Conservation (phyloP, 2,797 vertebrate genomes). For the Salarias fasciatus region DNA sequence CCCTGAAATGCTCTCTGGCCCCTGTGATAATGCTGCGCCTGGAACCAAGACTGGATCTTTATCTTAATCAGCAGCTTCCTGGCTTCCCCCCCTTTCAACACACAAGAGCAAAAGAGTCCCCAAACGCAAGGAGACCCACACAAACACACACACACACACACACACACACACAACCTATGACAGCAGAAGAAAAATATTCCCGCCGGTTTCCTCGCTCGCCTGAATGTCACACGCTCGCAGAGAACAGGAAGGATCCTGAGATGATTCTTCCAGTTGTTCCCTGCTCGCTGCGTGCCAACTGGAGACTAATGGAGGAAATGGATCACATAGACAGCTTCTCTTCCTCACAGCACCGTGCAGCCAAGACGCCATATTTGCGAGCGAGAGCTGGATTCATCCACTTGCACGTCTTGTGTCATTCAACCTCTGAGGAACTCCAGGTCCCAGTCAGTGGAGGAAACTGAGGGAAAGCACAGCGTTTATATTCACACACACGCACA, state of each 20-base stretch:
- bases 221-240: conserved; percentile 14
- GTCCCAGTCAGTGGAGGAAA: conserved; percentile 25
- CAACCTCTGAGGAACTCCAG: conserved; percentile 26
- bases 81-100: conserved; percentile 17
- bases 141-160: conserved; percentile 1
- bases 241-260: conserved; percentile 48
- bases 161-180: conserved; percentile 13
- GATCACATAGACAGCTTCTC: conserved; percentile 40
- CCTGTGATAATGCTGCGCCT: conserved; percentile 5
- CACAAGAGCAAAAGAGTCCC: conserved; percentile 9
- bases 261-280: conserved; percentile 60
- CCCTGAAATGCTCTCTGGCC: conserved; percentile 43
- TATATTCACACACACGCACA: too few species aligned
- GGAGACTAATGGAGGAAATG: conserved; percentile 51
- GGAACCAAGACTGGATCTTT: conserved; percentile 46
- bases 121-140: conserved; percentile 15
- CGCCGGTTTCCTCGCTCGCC: conserved; percentile 30
- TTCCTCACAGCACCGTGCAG: conserved; percentile 26
- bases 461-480: conserved; percentile 30
- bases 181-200: conserved; percentile 34
- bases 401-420: conserved; percentile 27
- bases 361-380: conserved; percentile 36
- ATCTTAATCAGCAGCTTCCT: conserved; percentile 68
- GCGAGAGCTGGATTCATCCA: conserved; percentile 25
- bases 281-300: conserved; percentile 42